Conservation (phyloP, 2,888 invertebrate genomes). For the Diploptera punctata region DNA sequence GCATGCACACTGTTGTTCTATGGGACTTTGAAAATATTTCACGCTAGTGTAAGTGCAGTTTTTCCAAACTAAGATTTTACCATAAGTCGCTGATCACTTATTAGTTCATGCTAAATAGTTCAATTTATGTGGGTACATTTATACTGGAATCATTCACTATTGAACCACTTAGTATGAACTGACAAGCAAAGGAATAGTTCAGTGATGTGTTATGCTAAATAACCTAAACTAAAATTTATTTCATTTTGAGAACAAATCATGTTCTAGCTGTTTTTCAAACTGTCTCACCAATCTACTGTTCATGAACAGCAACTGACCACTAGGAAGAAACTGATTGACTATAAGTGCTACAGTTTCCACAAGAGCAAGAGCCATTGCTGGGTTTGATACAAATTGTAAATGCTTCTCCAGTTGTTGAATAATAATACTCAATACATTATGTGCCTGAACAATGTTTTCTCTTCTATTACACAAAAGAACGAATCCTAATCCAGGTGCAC, state of each 20-base stretch:
- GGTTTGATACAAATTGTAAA: conserved; percentile 40
- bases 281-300: conserved; percentile 37
- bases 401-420: conserved; percentile 37
- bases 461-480: conserved; percentile 31
- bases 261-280: conserved; percentile 40
- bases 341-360: conserved; percentile 40
- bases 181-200: no score
- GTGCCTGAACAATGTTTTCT: conserved; percentile 37
- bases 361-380: conserved; percentile 34
- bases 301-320: conserved; percentile 39
- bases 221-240: no score
- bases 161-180: no score
- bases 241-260: conserved; percentile 38
- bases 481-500: conserved; percentile 35
- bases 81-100: no score
- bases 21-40: no score
- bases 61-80: no score
- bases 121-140: no score
- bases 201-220: no score
- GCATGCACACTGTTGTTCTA: no score
- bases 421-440: conserved; percentile 39
- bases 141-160: no score
- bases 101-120: no score
- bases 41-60: no score
- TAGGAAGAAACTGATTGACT: conserved; percentile 42